A percentile compares a stretch with the other conserved stretches of the same genome.
phyloP scores from a whole-genome alignment of 2,797 vertebrate species.

The Austrolebias charrua region DNA sequence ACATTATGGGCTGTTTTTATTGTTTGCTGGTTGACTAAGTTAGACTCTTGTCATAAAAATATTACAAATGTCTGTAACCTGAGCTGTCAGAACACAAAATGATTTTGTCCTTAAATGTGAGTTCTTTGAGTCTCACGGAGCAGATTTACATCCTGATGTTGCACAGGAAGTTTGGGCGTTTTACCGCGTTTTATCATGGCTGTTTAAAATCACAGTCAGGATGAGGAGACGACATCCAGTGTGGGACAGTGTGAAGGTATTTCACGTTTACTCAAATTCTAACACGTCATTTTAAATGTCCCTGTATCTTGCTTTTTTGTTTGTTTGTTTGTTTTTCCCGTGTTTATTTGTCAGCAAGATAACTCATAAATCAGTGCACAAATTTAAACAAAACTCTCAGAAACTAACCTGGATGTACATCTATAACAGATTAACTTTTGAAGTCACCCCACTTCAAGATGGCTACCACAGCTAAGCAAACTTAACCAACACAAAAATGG shows the following conservation, averaged over 20 bases:
- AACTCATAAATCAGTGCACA: no score
- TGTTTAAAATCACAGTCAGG: conserved; percentile 1
- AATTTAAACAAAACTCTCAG: no score
- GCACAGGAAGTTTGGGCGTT: conserved; percentile 2
- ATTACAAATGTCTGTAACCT: conserved; percentile 33
- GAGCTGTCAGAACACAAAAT: conserved; percentile 15
- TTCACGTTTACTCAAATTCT: background rate
- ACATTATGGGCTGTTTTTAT: no score
- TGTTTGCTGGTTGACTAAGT: conserved; percentile 13
- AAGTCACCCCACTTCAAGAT: no score
- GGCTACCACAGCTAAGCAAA: no score
- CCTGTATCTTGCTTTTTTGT: no score
- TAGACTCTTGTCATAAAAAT: conserved; percentile 27
- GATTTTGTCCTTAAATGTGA: conserved; percentile 15
- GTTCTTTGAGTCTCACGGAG: conserved; percentile 10
- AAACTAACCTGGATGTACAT: no score
- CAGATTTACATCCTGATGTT: conserved; percentile 13
- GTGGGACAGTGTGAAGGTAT: background rate
- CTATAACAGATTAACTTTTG: no score
- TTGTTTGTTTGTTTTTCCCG: no score
- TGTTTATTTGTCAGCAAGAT: no score
- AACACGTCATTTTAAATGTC: background rate
- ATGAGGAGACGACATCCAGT: background rate
- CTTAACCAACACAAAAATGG: no score
- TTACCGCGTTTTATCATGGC: conserved; percentile 2